These are phyloP conservation scores for Tipula confusa DNA, from an alignment of 2,888 invertebrate species.

Conservation along the genomic window DNA sequence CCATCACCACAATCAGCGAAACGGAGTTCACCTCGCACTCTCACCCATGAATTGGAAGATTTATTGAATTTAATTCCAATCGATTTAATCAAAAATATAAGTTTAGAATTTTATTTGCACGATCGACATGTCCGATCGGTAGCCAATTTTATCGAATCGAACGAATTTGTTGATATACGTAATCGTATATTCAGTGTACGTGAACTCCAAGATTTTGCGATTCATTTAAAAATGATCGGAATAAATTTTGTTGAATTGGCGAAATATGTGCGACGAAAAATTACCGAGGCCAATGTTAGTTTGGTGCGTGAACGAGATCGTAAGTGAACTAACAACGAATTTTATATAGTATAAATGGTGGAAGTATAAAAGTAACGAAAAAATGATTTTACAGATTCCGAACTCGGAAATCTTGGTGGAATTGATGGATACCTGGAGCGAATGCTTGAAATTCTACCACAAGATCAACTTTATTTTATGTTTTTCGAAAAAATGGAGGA, in stretches of 20 bases:
- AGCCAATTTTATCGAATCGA: not conserved
- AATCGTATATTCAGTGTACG: not conserved
- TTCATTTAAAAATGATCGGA: not conserved
- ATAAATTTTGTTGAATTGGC: not conserved
- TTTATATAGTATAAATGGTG: not conserved
- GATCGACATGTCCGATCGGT: not conserved
- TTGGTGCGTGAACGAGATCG: not conserved
- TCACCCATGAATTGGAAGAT: not conserved
- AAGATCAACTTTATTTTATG: slow-evolving; percentile 28
- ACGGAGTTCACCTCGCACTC: not conserved
- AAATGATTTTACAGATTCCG: not conserved
- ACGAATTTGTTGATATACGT: not conserved
- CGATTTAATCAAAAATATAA: not conserved
- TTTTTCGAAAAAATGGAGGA: slow-evolving; percentile 21
- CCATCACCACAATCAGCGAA: not conserved
- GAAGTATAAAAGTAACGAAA: too few species aligned
- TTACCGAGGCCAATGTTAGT: not conserved
- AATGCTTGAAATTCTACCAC: not conserved
- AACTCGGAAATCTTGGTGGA: not conserved
- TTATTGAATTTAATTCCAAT: not conserved
- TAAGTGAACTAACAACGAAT: not conserved
- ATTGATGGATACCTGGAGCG: slow-evolving; percentile 20
- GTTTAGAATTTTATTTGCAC: not conserved
- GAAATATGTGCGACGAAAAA: not conserved
- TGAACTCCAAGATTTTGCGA: not conserved